Base-by-base conservation (phyloP, 2,888 invertebrate genomes). In the Ramazzottius varieornatus region DNA sequence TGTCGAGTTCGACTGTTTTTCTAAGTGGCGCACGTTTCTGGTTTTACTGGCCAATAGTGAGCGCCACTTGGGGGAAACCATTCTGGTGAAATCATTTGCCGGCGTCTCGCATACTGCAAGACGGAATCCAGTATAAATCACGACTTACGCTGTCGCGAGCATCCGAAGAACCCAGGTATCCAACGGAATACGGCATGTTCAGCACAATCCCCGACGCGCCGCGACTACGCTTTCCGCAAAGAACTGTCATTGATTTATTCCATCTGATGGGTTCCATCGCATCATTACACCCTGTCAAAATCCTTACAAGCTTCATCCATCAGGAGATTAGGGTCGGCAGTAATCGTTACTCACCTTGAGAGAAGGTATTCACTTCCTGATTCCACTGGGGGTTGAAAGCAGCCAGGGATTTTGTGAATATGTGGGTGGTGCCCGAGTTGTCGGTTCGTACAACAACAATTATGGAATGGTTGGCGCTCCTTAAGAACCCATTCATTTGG, bases 81-180 rank as follows among this genome's bases (percentile, higher is more conserved):
- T n/a, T n/a, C n/a, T n/a, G n/a, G n/a, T n/a, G n/a, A n/a, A n/a
- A n/a, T n/a, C n/a, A n/a, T n/a, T n/a, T n/a, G n/a, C n/a, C n/a
- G n/a, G n/a, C n/a, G n/a, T n/a, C n/a, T n/a, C n/a, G n/a, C n/a
- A n/a, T n/a, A n/a, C n/a, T n/a, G n/a, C n/a, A n/a, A n/a, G n/a
- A n/a, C n/a, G n/a, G n/a, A n/a, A n/a, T n/a, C n/a, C n/a, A n/a
- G n/a, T n/a, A n/a, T n/a, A n/a, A n/a, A n/a, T n/a, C n/a, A n/a
- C n/a, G n/a, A n/a, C n/a, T 32, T 1, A 73, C 32, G 1, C 67
- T 33, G 8, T 66, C 66, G 0, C 46, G 33, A 1, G 71, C 72
- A 33, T 71, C 72, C 2, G 71, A 68, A 1, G 70, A 66, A 2
- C 73, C 71, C 16, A 73, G 63, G 68, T 75, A 75, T 2, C 72